Evolutionary conservation across 2,797 vertebrate species (phyloP).

Genomic region (Trichosurus vulpecula): DNA sequence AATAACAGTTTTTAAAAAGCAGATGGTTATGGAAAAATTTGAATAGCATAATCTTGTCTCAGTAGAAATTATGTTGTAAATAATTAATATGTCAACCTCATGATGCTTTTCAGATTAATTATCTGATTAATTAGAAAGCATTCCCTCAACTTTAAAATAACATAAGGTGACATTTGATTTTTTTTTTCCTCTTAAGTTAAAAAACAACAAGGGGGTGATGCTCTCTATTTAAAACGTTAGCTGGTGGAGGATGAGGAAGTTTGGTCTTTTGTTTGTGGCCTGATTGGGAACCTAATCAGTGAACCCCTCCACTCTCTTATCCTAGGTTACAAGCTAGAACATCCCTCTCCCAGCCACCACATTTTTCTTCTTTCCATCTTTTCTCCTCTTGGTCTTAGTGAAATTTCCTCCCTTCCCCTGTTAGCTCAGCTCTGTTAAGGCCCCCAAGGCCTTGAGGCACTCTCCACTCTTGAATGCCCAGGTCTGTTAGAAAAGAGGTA

Average conservation of each 20-base stretch:
- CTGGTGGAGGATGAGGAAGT: neutral
- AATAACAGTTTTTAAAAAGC: neutral
- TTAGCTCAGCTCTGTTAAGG: neutral
- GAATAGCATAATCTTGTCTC: too few species aligned
- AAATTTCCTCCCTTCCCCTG: neutral
- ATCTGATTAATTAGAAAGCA: neutral
- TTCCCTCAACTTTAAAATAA: neutral
- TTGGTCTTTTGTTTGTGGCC: neutral
- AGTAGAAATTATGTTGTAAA: neutral
- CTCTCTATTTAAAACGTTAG: neutral
- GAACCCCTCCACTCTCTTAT: neutral
- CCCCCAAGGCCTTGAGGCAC: neutral
- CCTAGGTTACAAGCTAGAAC: neutral
- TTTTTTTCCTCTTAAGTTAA: neutral
- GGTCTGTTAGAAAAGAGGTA: neutral
- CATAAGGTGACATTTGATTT: neutral
- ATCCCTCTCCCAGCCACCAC: neutral
- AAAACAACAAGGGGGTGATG: neutral
- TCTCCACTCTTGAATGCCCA: neutral
- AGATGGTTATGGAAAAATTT: slow-evolving; percentile 16
- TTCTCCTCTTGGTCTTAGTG: neutral
- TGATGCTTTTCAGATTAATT: slow-evolving; percentile 28
- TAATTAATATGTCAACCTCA: neutral
- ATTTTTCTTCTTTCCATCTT: neutral
- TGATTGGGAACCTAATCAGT: neutral